A percentile compares a stretch with the other conserved stretches of the same genome.
phyloP scores from a whole-genome alignment of 2,888 invertebrate species.

The Ametastegia equiseti region DNA sequence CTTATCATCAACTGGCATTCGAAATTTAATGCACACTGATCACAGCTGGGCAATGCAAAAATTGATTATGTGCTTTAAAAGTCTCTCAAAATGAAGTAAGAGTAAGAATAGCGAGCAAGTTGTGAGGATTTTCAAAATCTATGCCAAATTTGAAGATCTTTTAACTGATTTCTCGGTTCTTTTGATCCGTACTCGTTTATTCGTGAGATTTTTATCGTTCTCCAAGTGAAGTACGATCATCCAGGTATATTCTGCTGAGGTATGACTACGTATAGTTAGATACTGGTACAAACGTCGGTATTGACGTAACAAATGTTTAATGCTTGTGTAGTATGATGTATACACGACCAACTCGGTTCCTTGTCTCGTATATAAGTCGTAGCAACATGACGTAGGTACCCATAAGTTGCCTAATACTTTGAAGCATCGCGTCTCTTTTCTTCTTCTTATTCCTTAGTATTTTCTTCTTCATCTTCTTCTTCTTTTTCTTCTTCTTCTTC shows the following conservation, averaged over 20 bases:
- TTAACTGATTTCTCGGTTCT: too few relatives aligned
- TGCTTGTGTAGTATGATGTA: constrained; percentile 9
- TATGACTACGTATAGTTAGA: neutral
- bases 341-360: neutral
- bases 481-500: constrained; percentile 21
- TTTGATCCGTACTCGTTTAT: too few relatives aligned
- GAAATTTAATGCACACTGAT: too few relatives aligned
- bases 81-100: too few relatives aligned
- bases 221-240: neutral
- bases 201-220: neutral
- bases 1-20: too few relatives aligned
- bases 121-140: too few relatives aligned
- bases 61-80: too few relatives aligned
- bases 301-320: constrained; percentile 18
- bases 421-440: neutral
- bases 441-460: neutral
- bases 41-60: too few relatives aligned
- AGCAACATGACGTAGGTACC: constrained; percentile 22
- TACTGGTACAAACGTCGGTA: neutral
- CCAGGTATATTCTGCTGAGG: neutral
- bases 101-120: too few relatives aligned
- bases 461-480: constrained; percentile 14
- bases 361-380: constrained; percentile 29
- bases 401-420: constrained; percentile 36
- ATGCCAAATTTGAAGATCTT: too few relatives aligned